Evolutionary conservation across 2,113 vertebrate genomes (phyloP).

Genomic region (Neogobius melanostomus): DNA sequence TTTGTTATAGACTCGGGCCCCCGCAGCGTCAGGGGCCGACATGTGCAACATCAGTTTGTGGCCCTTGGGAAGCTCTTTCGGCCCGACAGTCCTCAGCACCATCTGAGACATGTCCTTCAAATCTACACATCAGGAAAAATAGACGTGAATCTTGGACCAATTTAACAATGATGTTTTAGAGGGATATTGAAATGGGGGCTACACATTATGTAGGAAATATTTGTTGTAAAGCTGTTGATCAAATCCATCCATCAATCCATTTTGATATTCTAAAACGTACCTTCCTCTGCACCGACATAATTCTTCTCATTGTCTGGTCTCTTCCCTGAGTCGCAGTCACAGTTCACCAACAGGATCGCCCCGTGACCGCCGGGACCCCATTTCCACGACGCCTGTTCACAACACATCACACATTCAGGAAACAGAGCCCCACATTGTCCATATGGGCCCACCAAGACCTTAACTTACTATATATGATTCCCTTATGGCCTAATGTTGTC

Average conservation of each 20-base stretch:
- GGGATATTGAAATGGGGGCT: no score
- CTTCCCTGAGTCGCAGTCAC: constrained; percentile 80
- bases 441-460: no score
- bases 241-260: no score
- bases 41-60: constrained; percentile 87
- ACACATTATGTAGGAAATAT: no score
- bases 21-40: constrained; percentile 75
- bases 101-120: constrained; percentile 91
- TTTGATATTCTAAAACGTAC: constrained; percentile 39
- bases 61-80: constrained; percentile 78
- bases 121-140: constrained; percentile 65
- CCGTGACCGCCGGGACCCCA: constrained; percentile 91
- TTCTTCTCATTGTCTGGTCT: constrained; percentile 52
- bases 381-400: constrained; percentile 82
- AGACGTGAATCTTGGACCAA: no score
- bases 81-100: constrained; percentile 86
- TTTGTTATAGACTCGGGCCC: constrained; percentile 82
- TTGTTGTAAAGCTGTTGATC: no score
- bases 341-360: constrained; percentile 91
- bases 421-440: no score
- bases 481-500: no score
- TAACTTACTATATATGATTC: no score
- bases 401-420: constrained; percentile 3
- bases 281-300: constrained; percentile 54
- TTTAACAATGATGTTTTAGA: no score